These are phyloP conservation scores for Drosophila quinaria DNA, from an alignment of 2,888 invertebrate genomes.

Conservation along the genomic window DNA sequence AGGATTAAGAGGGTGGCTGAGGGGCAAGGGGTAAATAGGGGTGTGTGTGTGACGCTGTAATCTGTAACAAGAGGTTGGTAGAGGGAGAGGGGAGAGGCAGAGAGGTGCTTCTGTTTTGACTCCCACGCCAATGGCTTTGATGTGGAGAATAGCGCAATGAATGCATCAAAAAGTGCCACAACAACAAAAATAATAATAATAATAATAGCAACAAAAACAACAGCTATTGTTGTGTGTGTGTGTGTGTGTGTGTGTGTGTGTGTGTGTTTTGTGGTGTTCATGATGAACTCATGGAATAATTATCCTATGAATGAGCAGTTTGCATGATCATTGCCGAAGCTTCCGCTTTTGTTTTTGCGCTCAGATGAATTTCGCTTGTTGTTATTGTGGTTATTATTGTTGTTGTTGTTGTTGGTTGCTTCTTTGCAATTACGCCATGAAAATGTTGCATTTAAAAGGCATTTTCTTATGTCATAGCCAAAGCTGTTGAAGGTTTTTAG, in stretches of 20 bases:
- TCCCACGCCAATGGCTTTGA: conserved; percentile 77
- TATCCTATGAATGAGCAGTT: conserved; percentile 83
- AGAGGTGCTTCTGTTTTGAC: conserved; percentile 35
- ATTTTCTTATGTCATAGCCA: conserved; percentile 78
- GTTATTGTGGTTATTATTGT: conserved; percentile 28
- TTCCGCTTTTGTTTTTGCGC: conserved; percentile 80
- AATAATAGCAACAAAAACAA: conserved; percentile 31
- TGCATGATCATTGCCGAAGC: conserved; percentile 82
- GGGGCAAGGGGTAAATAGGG: neutral
- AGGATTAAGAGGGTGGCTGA: neutral
- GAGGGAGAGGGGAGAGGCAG: neutral
- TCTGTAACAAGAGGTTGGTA: neutral
- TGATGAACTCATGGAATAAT: conserved; percentile 83
- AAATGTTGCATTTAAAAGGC: conserved; percentile 79
- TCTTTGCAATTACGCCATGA: conserved; percentile 78
- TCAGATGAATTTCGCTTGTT: conserved; percentile 58
- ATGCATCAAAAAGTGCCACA: conserved; percentile 66
- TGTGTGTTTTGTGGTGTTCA: conserved; percentile 35
- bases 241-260: conserved; percentile 22
- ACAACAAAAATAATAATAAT: conserved; percentile 30
- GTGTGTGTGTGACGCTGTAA: conserved; percentile 13
- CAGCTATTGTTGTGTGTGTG: conserved; percentile 19
- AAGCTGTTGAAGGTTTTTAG: conserved; percentile 39
- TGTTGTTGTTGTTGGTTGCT: conserved; percentile 40
- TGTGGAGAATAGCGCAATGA: conserved; percentile 63